Evolutionary conservation across 2,797 vertebrate genomes (phyloP), one percentile per base, ranked within the genome.

Genomic region (Pteropus rufus): DNA sequence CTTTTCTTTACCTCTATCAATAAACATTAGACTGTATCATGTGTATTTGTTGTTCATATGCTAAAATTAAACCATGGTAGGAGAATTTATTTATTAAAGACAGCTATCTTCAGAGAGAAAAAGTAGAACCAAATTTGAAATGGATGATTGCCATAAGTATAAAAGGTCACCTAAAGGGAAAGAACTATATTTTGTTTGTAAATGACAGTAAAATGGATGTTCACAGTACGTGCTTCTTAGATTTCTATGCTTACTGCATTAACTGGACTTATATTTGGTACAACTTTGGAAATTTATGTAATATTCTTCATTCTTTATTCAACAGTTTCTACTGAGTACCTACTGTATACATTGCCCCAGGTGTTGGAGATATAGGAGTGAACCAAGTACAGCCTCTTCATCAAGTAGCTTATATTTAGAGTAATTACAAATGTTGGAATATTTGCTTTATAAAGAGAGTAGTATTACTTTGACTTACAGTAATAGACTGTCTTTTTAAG

Each of bases 11-110:
- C 16, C 21, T 79, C 19, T n/a, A 8, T 44, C 60, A 65, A 36
- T 31, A 29, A 89, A n/a, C 46, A 84, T 58, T 58, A 81, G 79
- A 39, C 44, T 60, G 2, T 29, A 80, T 62, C 14, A 64, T 84
- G 39, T 7, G 26, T 39, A 29, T 69, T 90, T 88, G 21, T 88
- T 36, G 41, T 75, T 84, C 72, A 83, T 26, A 85, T 84, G 44
- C 29, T 44, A 84, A 89, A 80, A 81, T 76, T 44, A 94, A 96
- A 64, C 26, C 16, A 29, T 29, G 19, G n/a, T 31, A 79, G 12
- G 11, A 83, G 44, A 81, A 89, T 85, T 64, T 92, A 76, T 72
- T 90, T 84, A 81, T 77, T 64, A 69, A 89, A 91, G 15, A 81
- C n/a, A 64, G 16, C 24, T 69, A 31, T 70, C 49, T 39, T 92